Evolutionary conservation across 30 jellyfish, hydroid and myxozoan genomes (phyloP).

Genomic region (Rhopilema esculentum): DNA sequence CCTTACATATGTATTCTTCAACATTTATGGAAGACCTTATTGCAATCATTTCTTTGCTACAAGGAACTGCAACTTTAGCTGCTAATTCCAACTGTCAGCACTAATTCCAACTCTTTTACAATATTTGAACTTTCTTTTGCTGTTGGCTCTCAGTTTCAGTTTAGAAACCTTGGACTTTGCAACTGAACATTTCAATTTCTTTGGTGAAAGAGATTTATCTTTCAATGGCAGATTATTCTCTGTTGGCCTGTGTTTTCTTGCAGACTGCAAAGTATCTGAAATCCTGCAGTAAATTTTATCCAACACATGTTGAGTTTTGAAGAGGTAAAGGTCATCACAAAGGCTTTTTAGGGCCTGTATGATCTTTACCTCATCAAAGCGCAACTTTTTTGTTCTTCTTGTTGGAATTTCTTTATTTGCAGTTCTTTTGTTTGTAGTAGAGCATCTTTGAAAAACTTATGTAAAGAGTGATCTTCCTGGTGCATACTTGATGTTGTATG

Average conservation of each 20-base stretch:
- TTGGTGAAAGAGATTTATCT: conserved; percentile 29
- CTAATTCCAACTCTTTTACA: conserved; percentile 33
- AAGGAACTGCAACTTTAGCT: conserved; percentile 22
- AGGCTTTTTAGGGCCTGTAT: conserved; percentile 35
- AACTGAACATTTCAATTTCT: conserved; percentile 10
- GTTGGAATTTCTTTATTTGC: neutral
- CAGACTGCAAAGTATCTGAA: conserved; percentile 15
- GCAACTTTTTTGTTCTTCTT: conserved; percentile 22
- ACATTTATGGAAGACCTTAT: neutral
- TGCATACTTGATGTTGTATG: conserved; percentile 6
- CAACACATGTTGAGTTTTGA: conserved; percentile 7
- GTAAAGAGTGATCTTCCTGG: neutral
- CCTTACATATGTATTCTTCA: neutral
- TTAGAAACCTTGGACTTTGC: conserved; percentile 11
- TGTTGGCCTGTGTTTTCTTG: conserved; percentile 23
- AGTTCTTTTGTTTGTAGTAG: neutral
- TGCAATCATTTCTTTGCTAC: neutral
- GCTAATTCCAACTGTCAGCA: conserved; percentile 15
- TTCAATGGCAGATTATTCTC: conserved; percentile 28
- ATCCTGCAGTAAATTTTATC: conserved; percentile 11
- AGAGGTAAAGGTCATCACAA: conserved; percentile 12
- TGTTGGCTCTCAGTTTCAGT: conserved; percentile 9
- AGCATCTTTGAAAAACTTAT: neutral
- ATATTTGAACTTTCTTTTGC: conserved; percentile 13
- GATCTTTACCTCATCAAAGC: neutral